These are phyloP conservation scores for Lycia hirtaria DNA, from an alignment of 2,888 invertebrate genomes.

Conservation along the genomic window DNA sequence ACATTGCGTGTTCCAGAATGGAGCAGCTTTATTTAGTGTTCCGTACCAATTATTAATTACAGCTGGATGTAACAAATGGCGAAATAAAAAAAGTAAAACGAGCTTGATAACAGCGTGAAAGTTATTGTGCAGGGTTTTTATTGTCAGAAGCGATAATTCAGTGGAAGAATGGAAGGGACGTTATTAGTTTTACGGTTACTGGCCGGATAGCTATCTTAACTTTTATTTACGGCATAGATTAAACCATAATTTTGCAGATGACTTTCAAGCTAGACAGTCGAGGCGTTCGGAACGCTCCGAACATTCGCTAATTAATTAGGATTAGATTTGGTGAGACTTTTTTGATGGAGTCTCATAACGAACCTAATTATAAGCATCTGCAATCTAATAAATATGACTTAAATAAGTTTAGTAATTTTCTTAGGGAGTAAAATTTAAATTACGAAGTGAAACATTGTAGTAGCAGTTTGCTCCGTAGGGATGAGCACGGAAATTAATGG, in stretches of 20 bases:
- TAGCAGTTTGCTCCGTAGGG: slow-evolving; percentile 36
- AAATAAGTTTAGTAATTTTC: slow-evolving; percentile 23
- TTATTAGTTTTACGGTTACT: slow-evolving; percentile 25
- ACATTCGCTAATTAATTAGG: slow-evolving; percentile 45
- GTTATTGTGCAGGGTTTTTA: slow-evolving; percentile 27
- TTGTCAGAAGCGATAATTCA: slow-evolving; percentile 14
- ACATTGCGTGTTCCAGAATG: slow-evolving; percentile 30
- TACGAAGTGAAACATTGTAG: slow-evolving; percentile 23
- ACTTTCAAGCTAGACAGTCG: slow-evolving; percentile 40
- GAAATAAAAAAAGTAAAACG: slow-evolving; percentile 40
- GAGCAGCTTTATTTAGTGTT: slow-evolving; percentile 35
- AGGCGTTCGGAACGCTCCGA: slow-evolving; percentile 29
- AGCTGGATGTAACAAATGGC: slow-evolving; percentile 32
- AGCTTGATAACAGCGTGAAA: slow-evolving; percentile 38
- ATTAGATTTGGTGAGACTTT: slow-evolving; percentile 4
- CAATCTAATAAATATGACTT: slow-evolving; percentile 1
- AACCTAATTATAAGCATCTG: slow-evolving; percentile 13
- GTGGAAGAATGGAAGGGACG: slow-evolving; percentile 20
- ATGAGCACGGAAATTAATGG: slow-evolving; percentile 35
- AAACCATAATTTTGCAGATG: slow-evolving; percentile 49
- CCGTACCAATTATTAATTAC: slow-evolving; percentile 36
- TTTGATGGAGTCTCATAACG: neutral
- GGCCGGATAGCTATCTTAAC: slow-evolving; percentile 26
- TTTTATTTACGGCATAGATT: slow-evolving; percentile 48
- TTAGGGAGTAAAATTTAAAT: slow-evolving; percentile 14